Base-by-base conservation (phyloP, 37 sponge, comb jelly and placozoan species). In the Beroe ovata region DNA sequence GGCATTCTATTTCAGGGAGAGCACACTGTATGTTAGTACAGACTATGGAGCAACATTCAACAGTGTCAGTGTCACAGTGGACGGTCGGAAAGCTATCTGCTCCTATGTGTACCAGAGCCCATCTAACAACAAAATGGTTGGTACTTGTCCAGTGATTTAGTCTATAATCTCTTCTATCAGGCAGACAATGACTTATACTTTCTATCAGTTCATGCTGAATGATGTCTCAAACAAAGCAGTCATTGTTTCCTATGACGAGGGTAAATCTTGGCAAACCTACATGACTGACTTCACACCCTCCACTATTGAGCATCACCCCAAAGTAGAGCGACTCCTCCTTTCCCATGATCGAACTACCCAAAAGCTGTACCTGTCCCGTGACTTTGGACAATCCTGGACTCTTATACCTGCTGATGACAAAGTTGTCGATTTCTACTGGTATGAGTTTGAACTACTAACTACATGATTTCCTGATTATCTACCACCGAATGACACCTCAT, bases 21-120 rank as follows among this genome's bases (percentile, higher is more conserved):
- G 92, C 39, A 90, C 61, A 29, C 66, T 92, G 30, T 90, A 91
- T 32, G 88, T 92, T n/a, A 91, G 90, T 14, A 91, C 88, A 21
- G 90, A 92, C 64, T 92, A 92, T 41, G 92, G 92, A 0, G 25
- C 32, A 0, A 63, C 71, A 8, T 92, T 91, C 59, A 59, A 26
- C 21, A 88, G 29, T 4, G 33, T 32, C 14, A 23, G 22, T 4
- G n/a, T 77, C n/a, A 77, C 54, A 14, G 22, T 42, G 20, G 47
- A 35, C 25, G 54, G 54, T 1, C 18, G n/a, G 33, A 36, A 19
- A 22, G 84, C 54, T 35, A 77, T 77, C 54, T 77, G 35, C 26
- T 21, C 8, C 28, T 77, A 42, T 54, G 41, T 77, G 4, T 77
- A 77, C 25, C 84, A 77, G 28, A 77, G 84, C 84, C 42, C 54